phyloP scores from a whole-genome alignment of 2,888 invertebrate species.

The Augiades crinisus region DNA sequence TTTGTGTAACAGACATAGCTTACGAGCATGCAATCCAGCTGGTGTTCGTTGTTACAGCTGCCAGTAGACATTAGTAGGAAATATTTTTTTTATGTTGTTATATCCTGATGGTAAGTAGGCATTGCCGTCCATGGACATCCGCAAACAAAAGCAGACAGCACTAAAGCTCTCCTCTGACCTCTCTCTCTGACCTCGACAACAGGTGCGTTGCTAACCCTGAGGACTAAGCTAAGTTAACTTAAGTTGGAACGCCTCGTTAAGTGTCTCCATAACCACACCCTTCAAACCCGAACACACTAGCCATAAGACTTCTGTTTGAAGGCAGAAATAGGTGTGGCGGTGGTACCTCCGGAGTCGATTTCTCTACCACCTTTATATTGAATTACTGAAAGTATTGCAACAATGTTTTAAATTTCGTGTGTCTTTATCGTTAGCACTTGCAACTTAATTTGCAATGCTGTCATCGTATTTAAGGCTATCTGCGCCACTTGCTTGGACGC shows the following conservation, averaged over 20 bases:
- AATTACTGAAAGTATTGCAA: too few species aligned
- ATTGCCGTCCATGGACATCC: background rate
- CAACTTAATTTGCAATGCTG: constrained; percentile 10
- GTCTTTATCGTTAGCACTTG: background rate
- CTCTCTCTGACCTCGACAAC: background rate
- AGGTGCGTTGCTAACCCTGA: background rate
- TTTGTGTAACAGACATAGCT: background rate
- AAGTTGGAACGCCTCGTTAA: too few species aligned
- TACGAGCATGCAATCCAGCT: background rate
- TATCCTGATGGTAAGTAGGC: background rate
- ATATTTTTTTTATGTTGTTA: too few species aligned
- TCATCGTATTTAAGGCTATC: constrained; percentile 18
- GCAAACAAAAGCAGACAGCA: background rate
- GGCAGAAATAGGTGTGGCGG: too few species aligned
- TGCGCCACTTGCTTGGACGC: constrained; percentile 11
- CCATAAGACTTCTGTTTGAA: too few species aligned
- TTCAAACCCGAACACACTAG: too few species aligned
- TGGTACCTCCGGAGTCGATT: too few species aligned
- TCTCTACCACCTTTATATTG: too few species aligned
- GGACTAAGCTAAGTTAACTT: too few species aligned
- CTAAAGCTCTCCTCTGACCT: background rate
- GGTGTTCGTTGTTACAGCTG: too few species aligned
- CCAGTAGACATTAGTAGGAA: too few species aligned
- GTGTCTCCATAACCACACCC: too few species aligned
- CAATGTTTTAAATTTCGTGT: background rate